Evolutionary conservation across 64 coral and sea anemone genomes (phyloP), one percentile per base, ranked within the genome.

Genomic region (Pachyseris speciosa): DNA sequence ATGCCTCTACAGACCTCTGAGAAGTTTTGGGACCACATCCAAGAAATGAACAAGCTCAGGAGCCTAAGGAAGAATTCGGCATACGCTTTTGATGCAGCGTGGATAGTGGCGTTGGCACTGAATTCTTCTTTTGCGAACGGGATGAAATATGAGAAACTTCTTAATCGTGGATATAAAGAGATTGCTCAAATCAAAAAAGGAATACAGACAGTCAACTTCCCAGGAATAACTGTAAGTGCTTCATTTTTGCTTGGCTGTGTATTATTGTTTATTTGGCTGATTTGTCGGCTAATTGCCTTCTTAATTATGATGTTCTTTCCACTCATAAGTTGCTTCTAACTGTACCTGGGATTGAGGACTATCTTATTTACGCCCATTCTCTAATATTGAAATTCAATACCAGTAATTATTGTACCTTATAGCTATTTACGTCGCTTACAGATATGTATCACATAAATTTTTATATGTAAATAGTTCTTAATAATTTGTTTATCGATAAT

Each of bases 21-120:
- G 61, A 49, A 79, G 9, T 85, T 72, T 12, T 88, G 85, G 73
- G 33, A 51, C 22, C 30, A 93, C 7, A 60, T 34, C 63, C 48
- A 67, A 34, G 31, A 69, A 76, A 22, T 78, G 20, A 93, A 85
- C 30, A 88, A 53, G 20, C 1, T 17, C n/a, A 32, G 69, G 13
- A 57, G 43, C 34, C 78, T 88, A 5, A 87, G 79, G 51, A 81
- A 86, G 9, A 69, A 87, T 11, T 45, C 94, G 12, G 72, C 94
- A 0, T 96, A 89, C 67, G 81, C 78, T 8, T 96, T 96, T 50
- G 94, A 96, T 70, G 37, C 79, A 4, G 87, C 92, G 45, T 96
- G 90, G 90, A 67, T 73, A 2, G 70, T 86, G 3, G 94, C 90
- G 34, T 20, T 93, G 10, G 71, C 90, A 13, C 85, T 96, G 60